Percentiles rank a stretch among this genome's conserved stretches.
These are phyloP conservation scores for Caenorhabditis remanei DNA, from an alignment of 1,140 invertebrate species.

Conservation along the genomic window DNA sequence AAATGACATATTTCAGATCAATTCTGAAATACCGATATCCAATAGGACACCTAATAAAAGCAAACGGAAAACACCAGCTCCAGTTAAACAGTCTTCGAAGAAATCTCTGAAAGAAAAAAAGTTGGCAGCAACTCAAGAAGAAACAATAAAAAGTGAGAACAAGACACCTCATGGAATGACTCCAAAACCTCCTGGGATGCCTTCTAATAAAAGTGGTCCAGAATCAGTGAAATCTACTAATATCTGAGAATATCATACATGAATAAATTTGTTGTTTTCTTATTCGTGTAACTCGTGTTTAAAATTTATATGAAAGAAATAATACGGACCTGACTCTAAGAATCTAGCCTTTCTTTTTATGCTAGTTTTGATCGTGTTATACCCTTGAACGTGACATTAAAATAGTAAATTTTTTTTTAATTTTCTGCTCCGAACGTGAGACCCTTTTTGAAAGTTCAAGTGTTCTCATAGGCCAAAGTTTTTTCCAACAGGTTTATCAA, in stretches of 20 bases:
- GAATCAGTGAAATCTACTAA: neutral
- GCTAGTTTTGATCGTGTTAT: too few relatives aligned
- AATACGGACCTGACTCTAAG: too few relatives aligned
- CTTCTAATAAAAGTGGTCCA: neutral
- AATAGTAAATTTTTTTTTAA: too few relatives aligned
- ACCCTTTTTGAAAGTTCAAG: too few relatives aligned
- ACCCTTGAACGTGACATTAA: too few relatives aligned
- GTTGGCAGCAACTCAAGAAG: constrained; percentile 6
- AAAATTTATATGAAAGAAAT: too few relatives aligned
- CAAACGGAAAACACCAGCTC: neutral
- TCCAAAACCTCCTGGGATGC: neutral
- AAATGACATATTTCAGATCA: neutral
- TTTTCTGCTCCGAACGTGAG: too few relatives aligned
- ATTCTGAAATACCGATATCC: constrained; percentile 29
- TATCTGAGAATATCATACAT: neutral
- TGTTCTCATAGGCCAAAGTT: too few relatives aligned
- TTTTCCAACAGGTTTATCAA: too few relatives aligned
- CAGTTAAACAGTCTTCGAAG: constrained; percentile 7
- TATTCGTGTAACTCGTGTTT: too few relatives aligned
- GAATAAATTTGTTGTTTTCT: neutral
- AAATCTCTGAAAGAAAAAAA: constrained; percentile 18
- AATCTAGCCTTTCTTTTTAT: too few relatives aligned
- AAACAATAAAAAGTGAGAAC: neutral
- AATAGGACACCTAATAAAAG: neutral
- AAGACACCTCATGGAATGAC: neutral